Evolutionary conservation across 2,888 invertebrate species (phyloP).

Genomic region (Drosophila paramelanica): DNA sequence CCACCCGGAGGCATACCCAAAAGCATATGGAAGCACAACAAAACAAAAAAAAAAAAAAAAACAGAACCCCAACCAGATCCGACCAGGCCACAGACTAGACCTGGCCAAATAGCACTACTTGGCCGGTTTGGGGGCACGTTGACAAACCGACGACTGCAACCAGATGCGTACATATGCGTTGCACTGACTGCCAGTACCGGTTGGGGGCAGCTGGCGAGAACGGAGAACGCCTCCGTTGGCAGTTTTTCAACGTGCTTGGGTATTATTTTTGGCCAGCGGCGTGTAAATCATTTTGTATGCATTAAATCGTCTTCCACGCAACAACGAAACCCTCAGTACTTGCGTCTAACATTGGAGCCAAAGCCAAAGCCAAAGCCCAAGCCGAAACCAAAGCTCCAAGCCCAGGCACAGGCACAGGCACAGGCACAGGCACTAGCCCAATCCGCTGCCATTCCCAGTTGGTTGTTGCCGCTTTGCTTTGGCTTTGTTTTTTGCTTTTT

Average conservation of each 20-base stretch:
- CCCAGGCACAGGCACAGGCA: neutral
- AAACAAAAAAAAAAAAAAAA: conserved; percentile 49
- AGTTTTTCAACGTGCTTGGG: conserved; percentile 42
- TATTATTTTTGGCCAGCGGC: conserved; percentile 76
- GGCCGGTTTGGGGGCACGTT: conserved; percentile 21
- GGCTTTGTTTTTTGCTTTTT: conserved; percentile 33
- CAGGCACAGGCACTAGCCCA: neutral
- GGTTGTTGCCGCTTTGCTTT: conserved; percentile 27
- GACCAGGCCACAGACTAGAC: conserved; percentile 15
- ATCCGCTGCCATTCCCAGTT: conserved; percentile 9
- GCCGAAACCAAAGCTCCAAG: neutral
- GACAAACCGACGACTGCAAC: conserved; percentile 36
- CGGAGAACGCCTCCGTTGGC: conserved; percentile 10
- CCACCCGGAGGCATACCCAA: conserved; percentile 43
- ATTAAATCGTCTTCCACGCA: conserved; percentile 75
- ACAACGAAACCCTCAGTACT: conserved; percentile 13
- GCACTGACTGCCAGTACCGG: no score
- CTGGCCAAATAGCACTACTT: conserved; percentile 36
- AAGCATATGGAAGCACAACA: conserved; percentile 45
- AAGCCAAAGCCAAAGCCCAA: neutral
- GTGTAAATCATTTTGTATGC: conserved; percentile 81
- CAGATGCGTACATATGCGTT: conserved; percentile 33
- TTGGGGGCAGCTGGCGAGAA: neutral
- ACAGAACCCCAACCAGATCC: conserved; percentile 1
- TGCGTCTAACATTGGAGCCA: neutral